Base-by-base conservation (phyloP, 1,140 invertebrate species). In the Periplaneta americana region DNA sequence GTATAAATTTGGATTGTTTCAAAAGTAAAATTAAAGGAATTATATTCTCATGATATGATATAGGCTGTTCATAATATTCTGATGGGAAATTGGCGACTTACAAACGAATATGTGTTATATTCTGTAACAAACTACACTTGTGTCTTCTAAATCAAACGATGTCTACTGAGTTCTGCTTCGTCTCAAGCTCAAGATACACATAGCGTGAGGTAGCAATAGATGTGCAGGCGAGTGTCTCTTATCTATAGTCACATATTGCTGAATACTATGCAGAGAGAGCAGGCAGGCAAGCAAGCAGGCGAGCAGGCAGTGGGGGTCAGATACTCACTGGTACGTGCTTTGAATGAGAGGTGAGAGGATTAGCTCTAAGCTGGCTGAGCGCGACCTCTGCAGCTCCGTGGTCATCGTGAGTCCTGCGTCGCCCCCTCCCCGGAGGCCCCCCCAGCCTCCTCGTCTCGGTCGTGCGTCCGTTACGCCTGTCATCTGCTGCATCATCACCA, bases 271-370 rank as follows among this genome's bases (percentile, higher is more conserved):
- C 77, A 39, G 35, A n/a, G 34, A n/a, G 34, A 17, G 39, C 39
- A 48, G 39, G 48, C 35, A 31, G 36, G 35, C 77, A 37, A 74
- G 79, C 79, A 74, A 80, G 75, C 75, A 77, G 75, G 33, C 10
- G 75, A 34, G 75, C 35, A 36, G 17, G 75, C 18, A 34, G 48
- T 66, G 48, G 48, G 39, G 48, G 48, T 66, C 75, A 78, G n/a
- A 82, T 80, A 85, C 85, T 85, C 83, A 85, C 84, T 84, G 83
- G 33, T 84, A 78, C 36, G 85, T 85, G 80, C 85, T 86, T 82
- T 86, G 84, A 79, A 85, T 85, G 81, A 86, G 84, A 74, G 85
- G 85, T 66, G 84, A 85, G 74, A 86, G 81, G 80, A 86, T 85
- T 74, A 86, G 83, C 82, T 86, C 85, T 79, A 86, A 81, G 78